Base-by-base conservation (phyloP, 92 coral and sea anemone genomes). In the Epizoanthus scotinus region DNA sequence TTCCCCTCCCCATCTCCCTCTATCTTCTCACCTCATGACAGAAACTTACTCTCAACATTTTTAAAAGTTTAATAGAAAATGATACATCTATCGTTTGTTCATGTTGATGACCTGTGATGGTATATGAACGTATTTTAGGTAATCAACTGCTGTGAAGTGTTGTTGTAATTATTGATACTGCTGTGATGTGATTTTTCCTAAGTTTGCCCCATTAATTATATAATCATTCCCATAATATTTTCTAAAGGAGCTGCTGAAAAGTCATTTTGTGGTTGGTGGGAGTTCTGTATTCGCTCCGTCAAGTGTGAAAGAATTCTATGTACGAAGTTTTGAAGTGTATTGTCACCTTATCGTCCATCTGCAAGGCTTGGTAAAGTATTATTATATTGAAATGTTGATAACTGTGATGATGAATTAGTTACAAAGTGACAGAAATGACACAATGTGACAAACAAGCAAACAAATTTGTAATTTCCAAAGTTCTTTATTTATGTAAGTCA, bases 341-440 rank as follows among this genome's bases (percentile, higher is more conserved):
- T 95, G 91, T 63, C 92, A 88, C 63, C 71, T 89, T n/a, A 77
- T 90, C 47, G 93, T 95, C 70, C 98, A 95, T 67, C 85, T 95
- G 21, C 91, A 87, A 63, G 85, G 86, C 79, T 71, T 84, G 92
- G 98, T 95, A 91, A 71, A 59, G 53, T 75, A 59, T 74, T 38
- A 2, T 20, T 38, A 7, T 22, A 3, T 13, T 40, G 24, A 68
- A 68, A 29, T 68, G 50, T 8, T 47, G 17, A 47, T 47, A 13
- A 9, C 52, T 47, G 44, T 40, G 14, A 47, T 47, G 52, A 47
- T 47, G 52, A 47, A 47, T 47, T 47, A 47, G 52, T 47, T 34
- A 5, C 40, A 34, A 34, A 34, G 40, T 34, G 40, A 34, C 40
- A 3, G 40, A 34, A 34, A 6, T 34, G 40, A 34, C 40, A 34